Evolutionary conservation across 1,140 invertebrate genomes (phyloP), one percentile per base, ranked within the genome.

Genomic region (Asbolus verrucosus): DNA sequence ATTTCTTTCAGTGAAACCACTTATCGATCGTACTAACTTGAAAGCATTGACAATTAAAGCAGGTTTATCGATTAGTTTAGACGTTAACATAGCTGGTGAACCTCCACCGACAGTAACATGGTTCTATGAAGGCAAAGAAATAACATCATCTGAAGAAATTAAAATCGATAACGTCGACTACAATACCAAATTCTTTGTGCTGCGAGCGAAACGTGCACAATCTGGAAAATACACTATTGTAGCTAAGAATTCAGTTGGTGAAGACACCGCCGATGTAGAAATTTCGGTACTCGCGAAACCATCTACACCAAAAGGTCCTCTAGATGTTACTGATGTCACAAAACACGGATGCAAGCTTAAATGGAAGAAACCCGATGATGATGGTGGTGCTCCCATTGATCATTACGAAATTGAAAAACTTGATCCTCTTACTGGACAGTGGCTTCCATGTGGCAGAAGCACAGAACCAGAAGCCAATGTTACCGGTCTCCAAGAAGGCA

Each of bases 331-430:
- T 2, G 92, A 97, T 78, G 89, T 98, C 5, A 96, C 92, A 1
- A 97, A 98, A 84, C 95, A 96, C 80, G 92, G 95, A 14, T 96
- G 96, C 78, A 95, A 94, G 76, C 84, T 98, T 0, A 91, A 95
- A 78, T 96, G 96, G 96, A 89, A 97, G 79, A 95, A 95, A 82
- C 93, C 93, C 4, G 93, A 95, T 67, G 94, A 97, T 81, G 94
- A 97, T 77, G 96, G 96, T 67, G 96, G 96, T 14, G 81, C 88
- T 14, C 94, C 94, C 30, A 90, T 98, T 76, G 96, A 97, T 75
- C 95, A 96, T 78, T 99, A 99, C 80, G 94, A 98, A 84, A 95
- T 99, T 75, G 97, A 98, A 83, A 98, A 98, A 84, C 85, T 97
- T 67, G 94, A 97, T 85, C 93, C 93, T n/a, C 86, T 94, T 19